phyloP scores from a whole-genome alignment of 2,888 invertebrate genomes.

The Encarsia formosa region DNA sequence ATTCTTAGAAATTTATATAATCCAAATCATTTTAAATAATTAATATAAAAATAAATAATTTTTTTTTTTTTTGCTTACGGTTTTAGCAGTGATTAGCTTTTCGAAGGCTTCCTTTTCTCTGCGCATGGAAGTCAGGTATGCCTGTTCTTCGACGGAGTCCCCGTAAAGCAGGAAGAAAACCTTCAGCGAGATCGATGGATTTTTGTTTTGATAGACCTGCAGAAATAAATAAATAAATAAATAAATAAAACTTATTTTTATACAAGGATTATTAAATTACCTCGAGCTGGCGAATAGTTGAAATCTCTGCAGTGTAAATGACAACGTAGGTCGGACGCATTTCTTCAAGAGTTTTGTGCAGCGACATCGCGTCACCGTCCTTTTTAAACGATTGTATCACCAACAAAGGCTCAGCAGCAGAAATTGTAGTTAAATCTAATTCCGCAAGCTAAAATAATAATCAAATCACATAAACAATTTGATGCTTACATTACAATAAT shows the following conservation, averaged over 20 bases:
- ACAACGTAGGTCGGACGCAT: slow-evolving; percentile 77
- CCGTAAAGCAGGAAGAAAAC: slow-evolving; percentile 89
- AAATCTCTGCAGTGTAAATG: slow-evolving; percentile 85
- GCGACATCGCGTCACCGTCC: slow-evolving; percentile 65
- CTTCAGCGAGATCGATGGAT: slow-evolving; percentile 55
- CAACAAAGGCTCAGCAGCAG: slow-evolving; percentile 64
- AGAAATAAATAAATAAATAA: slow-evolving; percentile 26
- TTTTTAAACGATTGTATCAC: slow-evolving; percentile 77
- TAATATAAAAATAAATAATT: slow-evolving; percentile 6
- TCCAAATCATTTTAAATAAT: neutral
- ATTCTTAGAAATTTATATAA: neutral
- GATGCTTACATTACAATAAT: too few species aligned
- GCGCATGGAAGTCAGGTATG: slow-evolving; percentile 83
- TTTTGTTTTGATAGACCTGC: slow-evolving; percentile 61
- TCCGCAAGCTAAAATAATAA: slow-evolving; percentile 57
- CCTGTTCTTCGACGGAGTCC: slow-evolving; percentile 94
- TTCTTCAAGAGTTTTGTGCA: slow-evolving; percentile 66
- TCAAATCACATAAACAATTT: too few species aligned
- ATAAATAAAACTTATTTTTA: neutral
- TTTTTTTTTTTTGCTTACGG: slow-evolving; percentile 57
- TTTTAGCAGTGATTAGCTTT: slow-evolving; percentile 84
- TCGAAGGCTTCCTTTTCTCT: slow-evolving; percentile 95
- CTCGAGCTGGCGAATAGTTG: slow-evolving; percentile 86
- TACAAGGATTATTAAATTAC: slow-evolving; percentile 46
- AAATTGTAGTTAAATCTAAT: slow-evolving; percentile 63